These are phyloP conservation scores for Crypturellus tataupa DNA, from an alignment of 2,797 vertebrate genomes.

Conservation along the genomic window DNA sequence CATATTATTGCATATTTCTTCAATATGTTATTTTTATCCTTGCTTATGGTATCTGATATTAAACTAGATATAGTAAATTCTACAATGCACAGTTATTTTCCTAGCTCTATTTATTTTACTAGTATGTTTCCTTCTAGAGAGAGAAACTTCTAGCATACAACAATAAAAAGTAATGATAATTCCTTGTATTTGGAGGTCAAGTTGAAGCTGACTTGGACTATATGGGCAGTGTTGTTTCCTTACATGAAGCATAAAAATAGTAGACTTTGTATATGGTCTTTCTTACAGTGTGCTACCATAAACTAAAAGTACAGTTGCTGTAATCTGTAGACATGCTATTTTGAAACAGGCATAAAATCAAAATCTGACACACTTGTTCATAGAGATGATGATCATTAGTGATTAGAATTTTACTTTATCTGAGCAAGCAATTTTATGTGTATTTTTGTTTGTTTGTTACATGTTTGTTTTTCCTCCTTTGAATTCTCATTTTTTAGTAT, in stretches of 20 bases:
- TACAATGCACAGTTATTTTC: conserved; percentile 37
- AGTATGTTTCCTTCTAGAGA: background rate
- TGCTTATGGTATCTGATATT: background rate
- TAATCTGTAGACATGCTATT: background rate
- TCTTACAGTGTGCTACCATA: background rate
- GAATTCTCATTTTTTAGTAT: background rate
- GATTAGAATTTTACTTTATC: background rate
- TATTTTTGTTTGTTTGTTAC: too few relatives aligned
- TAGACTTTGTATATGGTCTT: background rate
- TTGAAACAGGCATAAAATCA: background rate
- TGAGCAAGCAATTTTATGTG: background rate
- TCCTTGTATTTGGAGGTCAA: conserved; percentile 1
- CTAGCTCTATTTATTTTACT: background rate
- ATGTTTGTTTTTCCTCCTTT: background rate
- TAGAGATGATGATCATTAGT: background rate
- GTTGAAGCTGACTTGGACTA: background rate
- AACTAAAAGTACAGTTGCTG: background rate
- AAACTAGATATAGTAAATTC: conserved; percentile 27
- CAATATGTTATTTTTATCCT: background rate
- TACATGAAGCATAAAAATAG: background rate
- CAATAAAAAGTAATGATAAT: background rate
- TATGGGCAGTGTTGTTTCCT: background rate
- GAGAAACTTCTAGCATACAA: background rate
- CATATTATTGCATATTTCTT: background rate
- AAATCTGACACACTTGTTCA: background rate